Conservation (phyloP, 1,140 invertebrate species). For the Drosophila littoralis region DNA sequence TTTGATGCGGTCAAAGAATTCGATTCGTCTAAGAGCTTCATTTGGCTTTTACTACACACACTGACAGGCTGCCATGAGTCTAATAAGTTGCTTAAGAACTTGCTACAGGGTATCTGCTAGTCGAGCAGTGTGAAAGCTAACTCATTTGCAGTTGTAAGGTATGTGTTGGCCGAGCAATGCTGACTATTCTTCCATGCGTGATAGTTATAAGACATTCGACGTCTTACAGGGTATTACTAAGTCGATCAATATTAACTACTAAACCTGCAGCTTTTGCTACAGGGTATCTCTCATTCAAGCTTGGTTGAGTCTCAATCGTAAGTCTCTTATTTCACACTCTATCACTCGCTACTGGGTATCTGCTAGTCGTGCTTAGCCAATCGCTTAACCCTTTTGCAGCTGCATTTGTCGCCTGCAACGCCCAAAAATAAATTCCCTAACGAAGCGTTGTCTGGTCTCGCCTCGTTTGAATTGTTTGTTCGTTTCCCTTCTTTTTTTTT, state of each 20-base stretch:
- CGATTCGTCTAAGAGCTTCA: not conserved
- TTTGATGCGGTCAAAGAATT: no score
- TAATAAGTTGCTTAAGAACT: no score
- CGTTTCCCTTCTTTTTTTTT: constrained; percentile 8
- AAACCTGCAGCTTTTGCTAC: not conserved
- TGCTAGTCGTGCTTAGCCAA: not conserved
- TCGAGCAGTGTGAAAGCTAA: not conserved
- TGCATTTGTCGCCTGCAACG: constrained; percentile 52
- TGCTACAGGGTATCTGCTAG: not conserved
- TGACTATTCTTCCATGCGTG: no score
- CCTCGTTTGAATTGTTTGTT: constrained; percentile 14
- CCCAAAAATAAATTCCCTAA: constrained; percentile 30
- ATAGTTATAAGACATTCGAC: not conserved
- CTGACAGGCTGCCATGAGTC: no score
- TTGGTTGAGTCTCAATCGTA: not conserved
- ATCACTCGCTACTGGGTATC: constrained; percentile 2
- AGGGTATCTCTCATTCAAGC: constrained; percentile 1
- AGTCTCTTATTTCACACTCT: not conserved
- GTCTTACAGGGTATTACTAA: constrained; percentile 1
- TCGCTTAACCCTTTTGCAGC: constrained; percentile 10
- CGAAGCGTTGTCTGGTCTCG: constrained; percentile 30
- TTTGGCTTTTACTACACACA: not conserved
- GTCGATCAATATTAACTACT: not conserved
- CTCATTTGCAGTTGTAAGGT: not conserved
- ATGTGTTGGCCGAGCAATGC: not conserved